Base-by-base conservation (phyloP, 1,140 invertebrate species). In the Euwallacea similis region DNA sequence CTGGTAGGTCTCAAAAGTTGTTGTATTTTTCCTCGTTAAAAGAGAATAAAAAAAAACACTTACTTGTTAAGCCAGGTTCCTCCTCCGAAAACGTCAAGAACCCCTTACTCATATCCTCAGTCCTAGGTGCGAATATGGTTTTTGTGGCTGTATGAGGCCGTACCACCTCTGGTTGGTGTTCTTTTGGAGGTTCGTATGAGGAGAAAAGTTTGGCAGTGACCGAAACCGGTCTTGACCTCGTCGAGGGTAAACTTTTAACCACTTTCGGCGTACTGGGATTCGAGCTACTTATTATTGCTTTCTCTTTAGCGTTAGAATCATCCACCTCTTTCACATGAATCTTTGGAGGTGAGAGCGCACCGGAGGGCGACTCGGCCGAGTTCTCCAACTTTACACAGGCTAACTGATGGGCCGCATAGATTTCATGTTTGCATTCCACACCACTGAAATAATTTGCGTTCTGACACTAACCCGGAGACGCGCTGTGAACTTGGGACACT, bases 51-150 rank as follows among this genome's bases (percentile, higher is more conserved):
- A 56, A 65, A 56, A 43, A 7, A 41, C 66, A 90, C 91, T 90
- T 85, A 95, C 93, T 92, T 83, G 92, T 94, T 80, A 91, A 83
- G 74, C 91, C 91, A 75, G 89, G 88, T 77, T 93, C 90, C 83
- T 95, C 90, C 79, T 94, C 93, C 75, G 89, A 89, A 82, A 94
- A 95, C 79, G 90, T 92, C 75, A 96, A 87, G 85, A 93, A 97
- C 77, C 92, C 93, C 83, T 93, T 93, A 83, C 93, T 95, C 94
- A 97, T 96, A 82, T 96, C 94, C 86, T 94, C 88, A 69, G 94
- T 92, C 79, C 90, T 88, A 75, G 91, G 93, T 69, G 89, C 89
- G 81, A 95, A 94, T 77, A 95, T 92, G 76, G 88, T 88, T 73
- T 87, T 86, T 53, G 91, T 91, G 68, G 90, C 87, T 59, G 88